Evolutionary conservation across 2,888 invertebrate species (phyloP).

Genomic region (Eumerus sabulonum): DNA sequence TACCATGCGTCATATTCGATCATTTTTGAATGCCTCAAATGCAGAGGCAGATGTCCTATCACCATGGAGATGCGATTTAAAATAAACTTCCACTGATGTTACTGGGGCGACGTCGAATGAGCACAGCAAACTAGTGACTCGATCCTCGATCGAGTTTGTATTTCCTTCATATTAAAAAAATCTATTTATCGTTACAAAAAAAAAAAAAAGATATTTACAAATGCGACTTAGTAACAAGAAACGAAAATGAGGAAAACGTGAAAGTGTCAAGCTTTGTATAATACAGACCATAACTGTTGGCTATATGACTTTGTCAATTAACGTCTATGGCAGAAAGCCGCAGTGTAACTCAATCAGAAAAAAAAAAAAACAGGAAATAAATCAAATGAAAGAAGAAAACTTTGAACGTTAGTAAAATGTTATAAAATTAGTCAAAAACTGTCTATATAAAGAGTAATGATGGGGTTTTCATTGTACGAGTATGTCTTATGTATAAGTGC

Average conservation of each 20-base stretch:
- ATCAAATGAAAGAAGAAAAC: conserved; percentile 5
- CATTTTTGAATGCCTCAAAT: too few species aligned
- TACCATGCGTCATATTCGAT: too few species aligned
- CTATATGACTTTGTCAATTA: conserved; percentile 22
- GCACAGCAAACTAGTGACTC: too few species aligned
- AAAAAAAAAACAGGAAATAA: conserved; percentile 2
- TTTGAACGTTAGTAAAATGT: conserved; percentile 14
- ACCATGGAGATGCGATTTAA: too few species aligned
- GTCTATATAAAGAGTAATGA: conserved; percentile 29
- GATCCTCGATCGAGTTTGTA: too few species aligned
- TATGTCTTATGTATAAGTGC: conserved; percentile 46
- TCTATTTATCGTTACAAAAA: too few species aligned
- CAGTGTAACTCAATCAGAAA: conserved; percentile 31
- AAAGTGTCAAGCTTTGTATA: conserved; percentile 29
- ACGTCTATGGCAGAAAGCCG: conserved; percentile 41
- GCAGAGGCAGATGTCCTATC: too few species aligned
- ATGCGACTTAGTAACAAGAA: neutral
- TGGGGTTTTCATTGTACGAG: conserved; percentile 27
- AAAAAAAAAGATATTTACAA: too few species aligned
- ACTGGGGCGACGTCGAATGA: too few species aligned
- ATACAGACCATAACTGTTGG: conserved; percentile 40
- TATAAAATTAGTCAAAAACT: neutral
- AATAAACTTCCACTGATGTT: too few species aligned
- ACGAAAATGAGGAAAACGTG: neutral
- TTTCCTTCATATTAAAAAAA: too few species aligned